Conservation (phyloP, 2,888 invertebrate genomes). For the Plebejus argus region DNA sequence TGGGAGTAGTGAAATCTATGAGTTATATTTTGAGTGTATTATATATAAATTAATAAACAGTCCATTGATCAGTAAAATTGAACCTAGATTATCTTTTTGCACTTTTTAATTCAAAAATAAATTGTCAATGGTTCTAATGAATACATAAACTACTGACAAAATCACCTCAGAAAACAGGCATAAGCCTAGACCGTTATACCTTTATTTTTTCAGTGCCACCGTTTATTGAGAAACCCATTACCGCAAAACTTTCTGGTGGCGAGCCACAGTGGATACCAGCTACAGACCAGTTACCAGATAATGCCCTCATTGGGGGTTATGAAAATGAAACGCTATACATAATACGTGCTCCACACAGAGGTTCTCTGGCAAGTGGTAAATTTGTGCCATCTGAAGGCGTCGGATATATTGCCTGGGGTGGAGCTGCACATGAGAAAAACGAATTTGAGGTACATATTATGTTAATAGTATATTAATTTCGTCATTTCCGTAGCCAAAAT, state of each 20-base stretch:
- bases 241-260: constrained; percentile 57
- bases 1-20: too few species aligned
- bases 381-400: constrained; percentile 85
- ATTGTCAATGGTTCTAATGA: too few species aligned
- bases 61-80: too few species aligned
- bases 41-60: too few species aligned
- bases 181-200: too few species aligned
- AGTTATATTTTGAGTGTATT: too few species aligned
- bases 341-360: constrained; percentile 85
- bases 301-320: constrained; percentile 42
- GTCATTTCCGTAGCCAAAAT: too few species aligned
- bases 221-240: constrained; percentile 42
- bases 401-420: constrained; percentile 86
- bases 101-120: too few species aligned
- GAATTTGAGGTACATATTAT: constrained; percentile 89
- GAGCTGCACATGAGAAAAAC: constrained; percentile 83
- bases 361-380: constrained; percentile 89
- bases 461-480: neutral
- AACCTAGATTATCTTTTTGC: too few species aligned
- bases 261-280: constrained; percentile 82
- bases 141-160: too few species aligned
- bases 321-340: constrained; percentile 70
- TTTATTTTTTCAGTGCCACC: constrained; percentile 45
- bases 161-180: too few species aligned
- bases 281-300: constrained; percentile 40